phyloP scores from a whole-genome alignment of 1,140 invertebrate genomes.

The Ptiloglossa arizonensis region DNA sequence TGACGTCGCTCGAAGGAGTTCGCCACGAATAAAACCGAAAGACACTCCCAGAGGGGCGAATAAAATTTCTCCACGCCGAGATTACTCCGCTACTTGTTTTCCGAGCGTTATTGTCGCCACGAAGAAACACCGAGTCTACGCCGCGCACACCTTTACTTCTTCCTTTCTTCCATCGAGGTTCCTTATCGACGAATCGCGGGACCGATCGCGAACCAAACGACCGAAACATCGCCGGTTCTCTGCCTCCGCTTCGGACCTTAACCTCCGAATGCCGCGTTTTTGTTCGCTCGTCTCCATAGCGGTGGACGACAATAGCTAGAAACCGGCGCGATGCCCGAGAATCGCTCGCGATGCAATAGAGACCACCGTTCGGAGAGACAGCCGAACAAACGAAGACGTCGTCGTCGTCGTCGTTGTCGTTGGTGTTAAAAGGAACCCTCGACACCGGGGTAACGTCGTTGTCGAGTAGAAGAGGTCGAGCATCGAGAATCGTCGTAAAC shows the following conservation, averaged over 20 bases:
- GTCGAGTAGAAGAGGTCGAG: background rate
- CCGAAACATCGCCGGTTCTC: conserved; percentile 20
- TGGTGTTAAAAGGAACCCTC: no score
- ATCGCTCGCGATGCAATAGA: background rate
- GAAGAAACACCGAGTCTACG: conserved; percentile 5
- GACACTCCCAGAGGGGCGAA: conserved; percentile 40
- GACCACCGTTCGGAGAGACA: background rate
- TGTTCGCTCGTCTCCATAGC: conserved; percentile 4
- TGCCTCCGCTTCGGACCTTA: conserved; percentile 8
- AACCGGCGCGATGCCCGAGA: conserved; percentile 10
- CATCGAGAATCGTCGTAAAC: background rate
- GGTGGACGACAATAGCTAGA: conserved; percentile 16
- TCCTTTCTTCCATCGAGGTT: background rate
- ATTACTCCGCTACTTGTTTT: conserved; percentile 48
- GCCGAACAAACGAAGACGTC: no score
- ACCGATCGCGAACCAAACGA: conserved; percentile 32
- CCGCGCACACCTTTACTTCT: background rate
- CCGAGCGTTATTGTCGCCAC: conserved; percentile 42
- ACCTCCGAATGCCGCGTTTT: conserved; percentile 25
- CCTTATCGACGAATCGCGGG: conserved; percentile 26
- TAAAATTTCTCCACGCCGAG: conserved; percentile 57
- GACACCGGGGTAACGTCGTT: no score
- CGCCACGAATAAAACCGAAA: conserved; percentile 37
- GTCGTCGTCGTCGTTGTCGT: no score
- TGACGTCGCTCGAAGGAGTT: conserved; percentile 38